These are phyloP conservation scores for Amphipyra tragopoginis DNA, from an alignment of 2,888 invertebrate genomes.

Conservation along the genomic window DNA sequence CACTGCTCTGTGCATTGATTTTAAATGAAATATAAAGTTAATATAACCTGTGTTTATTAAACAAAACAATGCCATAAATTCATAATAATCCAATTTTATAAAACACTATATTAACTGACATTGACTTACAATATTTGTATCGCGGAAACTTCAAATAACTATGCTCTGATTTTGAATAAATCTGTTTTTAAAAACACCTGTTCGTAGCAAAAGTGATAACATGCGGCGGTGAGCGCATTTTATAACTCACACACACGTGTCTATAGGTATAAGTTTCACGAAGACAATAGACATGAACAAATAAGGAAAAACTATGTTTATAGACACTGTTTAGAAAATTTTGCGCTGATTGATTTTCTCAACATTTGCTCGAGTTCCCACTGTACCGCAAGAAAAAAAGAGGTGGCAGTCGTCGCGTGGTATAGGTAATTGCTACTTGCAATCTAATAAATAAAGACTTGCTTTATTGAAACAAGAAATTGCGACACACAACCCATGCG, in stretches of 20 bases:
- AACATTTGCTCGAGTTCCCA: constrained; percentile 84
- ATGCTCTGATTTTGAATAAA: constrained; percentile 26
- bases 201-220: constrained; percentile 12
- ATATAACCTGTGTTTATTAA: not conserved
- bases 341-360: constrained; percentile 79
- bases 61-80: not conserved
- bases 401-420: constrained; percentile 61
- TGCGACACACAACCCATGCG: constrained; percentile 74
- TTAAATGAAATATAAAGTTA: not conserved
- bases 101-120: constrained; percentile 11
- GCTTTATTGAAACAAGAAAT: constrained; percentile 85
- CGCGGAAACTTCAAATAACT: constrained; percentile 35
- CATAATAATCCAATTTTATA: not conserved
- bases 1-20: not conserved
- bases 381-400: constrained; percentile 65
- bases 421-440: constrained; percentile 71
- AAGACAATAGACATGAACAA: constrained; percentile 23
- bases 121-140: constrained; percentile 2
- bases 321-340: constrained; percentile 36
- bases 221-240: not conserved
- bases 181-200: constrained; percentile 39
- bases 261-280: constrained; percentile 3
- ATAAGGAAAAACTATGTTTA: constrained; percentile 39
- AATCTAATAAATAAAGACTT: constrained; percentile 74
- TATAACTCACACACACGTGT: constrained; percentile 16